These are phyloP conservation scores for Anoplolepis gracilipes DNA, from an alignment of 1,140 invertebrate genomes.

Conservation along the genomic window DNA sequence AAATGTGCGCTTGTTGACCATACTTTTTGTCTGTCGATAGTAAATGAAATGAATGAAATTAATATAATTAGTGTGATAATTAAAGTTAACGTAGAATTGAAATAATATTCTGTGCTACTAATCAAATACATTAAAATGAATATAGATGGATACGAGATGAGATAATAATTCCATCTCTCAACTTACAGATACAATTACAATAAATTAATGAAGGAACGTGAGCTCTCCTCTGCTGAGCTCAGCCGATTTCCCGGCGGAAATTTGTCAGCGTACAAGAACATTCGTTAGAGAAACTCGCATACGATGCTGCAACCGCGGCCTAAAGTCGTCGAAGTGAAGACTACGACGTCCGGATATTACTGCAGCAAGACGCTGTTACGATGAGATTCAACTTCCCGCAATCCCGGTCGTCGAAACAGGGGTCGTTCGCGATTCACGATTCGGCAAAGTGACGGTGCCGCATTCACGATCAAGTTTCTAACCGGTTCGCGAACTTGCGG, in stretches of 20 bases:
- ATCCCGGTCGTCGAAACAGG: conserved; percentile 41
- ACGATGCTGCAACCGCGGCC: conserved; percentile 17
- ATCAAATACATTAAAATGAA: conserved; percentile 21
- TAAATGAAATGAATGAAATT: conserved; percentile 11
- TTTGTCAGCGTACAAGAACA: conserved; percentile 35
- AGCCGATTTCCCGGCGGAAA: conserved; percentile 13
- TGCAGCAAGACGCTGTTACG: conserved; percentile 36
- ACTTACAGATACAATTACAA: conserved; percentile 29
- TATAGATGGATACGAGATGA: neutral
- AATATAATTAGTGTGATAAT: neutral
- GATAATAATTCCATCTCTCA: conserved; percentile 25
- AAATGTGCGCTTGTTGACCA: neutral
- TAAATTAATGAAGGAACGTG: conserved; percentile 4
- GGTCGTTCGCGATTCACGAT: conserved; percentile 40
- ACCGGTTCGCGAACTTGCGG: conserved; percentile 55
- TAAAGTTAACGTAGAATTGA: neutral
- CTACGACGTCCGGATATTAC: conserved; percentile 46
- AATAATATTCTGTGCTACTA: conserved; percentile 12
- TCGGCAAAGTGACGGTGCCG: neutral
- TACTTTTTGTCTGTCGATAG: neutral
- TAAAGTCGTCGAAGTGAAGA: conserved; percentile 34
- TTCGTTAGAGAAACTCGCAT: conserved; percentile 22
- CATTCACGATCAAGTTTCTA: conserved; percentile 48
- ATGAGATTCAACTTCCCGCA: conserved; percentile 39
- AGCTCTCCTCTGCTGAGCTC: neutral